These are phyloP conservation scores for Sardinella longiceps DNA, from an alignment of 2,797 vertebrate species.

Conservation along the genomic window DNA sequence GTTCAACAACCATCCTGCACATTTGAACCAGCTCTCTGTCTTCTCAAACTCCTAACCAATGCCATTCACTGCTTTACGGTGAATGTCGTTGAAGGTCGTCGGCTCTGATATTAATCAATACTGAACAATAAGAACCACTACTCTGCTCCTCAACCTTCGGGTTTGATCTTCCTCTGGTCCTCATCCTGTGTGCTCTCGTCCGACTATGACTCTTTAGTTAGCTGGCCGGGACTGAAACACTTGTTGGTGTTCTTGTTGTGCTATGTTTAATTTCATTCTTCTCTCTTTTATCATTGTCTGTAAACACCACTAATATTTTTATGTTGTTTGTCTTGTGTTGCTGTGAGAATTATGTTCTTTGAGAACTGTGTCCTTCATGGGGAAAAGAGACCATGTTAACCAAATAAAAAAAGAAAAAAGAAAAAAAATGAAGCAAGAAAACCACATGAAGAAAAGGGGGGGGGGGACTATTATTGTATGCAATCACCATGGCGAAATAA, in stretches of 20 bases:
- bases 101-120: background rate
- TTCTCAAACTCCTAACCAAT: background rate
- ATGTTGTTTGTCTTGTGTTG: constrained; percentile 38
- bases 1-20: background rate
- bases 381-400: background rate
- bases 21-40: background rate
- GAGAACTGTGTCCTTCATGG: constrained; percentile 6
- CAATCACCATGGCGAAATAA: background rate
- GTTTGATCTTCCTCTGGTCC: constrained; percentile 36
- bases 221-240: constrained; percentile 58
- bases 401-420: constrained; percentile 59
- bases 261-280: background rate
- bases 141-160: background rate
- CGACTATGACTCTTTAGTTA: constrained; percentile 58
- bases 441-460: constrained; percentile 34
- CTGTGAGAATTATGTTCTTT: constrained; percentile 20
- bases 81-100: background rate
- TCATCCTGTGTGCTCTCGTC: constrained; percentile 54
- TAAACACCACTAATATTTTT: constrained; percentile 67
- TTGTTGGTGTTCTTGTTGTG: constrained; percentile 40
- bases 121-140: background rate
- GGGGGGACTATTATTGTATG: background rate
- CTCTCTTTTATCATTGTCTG: constrained; percentile 54
- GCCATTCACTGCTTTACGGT: background rate
- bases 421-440: constrained; percentile 43